These are phyloP conservation scores for Galeruca laticollis DNA, from an alignment of 2,888 invertebrate species.

Conservation along the genomic window DNA sequence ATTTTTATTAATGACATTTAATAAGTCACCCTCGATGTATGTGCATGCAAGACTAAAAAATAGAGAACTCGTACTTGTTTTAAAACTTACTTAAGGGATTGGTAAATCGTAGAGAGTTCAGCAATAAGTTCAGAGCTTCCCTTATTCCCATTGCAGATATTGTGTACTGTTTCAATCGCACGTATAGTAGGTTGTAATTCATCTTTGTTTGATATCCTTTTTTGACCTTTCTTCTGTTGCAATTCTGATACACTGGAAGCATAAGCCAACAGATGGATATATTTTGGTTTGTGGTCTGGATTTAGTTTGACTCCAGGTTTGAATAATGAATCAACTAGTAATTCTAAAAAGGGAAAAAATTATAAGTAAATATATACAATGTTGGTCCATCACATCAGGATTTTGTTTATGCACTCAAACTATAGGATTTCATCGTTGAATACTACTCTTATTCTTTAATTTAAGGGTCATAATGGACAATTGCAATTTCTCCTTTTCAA, in stretches of 20 bases:
- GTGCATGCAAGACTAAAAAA: slow-evolving; percentile 19
- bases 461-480: no score
- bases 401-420: no score
- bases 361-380: not conserved
- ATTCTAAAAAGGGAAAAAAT: slow-evolving; percentile 64
- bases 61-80: no score
- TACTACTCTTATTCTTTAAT: no score
- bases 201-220: slow-evolving; percentile 81
- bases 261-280: slow-evolving; percentile 94
- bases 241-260: slow-evolving; percentile 93
- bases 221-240: slow-evolving; percentile 77
- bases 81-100: slow-evolving; percentile 85
- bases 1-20: no score
- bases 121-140: slow-evolving; percentile 94
- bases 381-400: no score
- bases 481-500: no score
- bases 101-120: slow-evolving; percentile 90
- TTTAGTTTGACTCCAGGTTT: slow-evolving; percentile 94
- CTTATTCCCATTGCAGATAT: slow-evolving; percentile 89
- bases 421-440: no score
- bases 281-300: slow-evolving; percentile 97
- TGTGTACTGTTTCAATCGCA: slow-evolving; percentile 94
- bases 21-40: no score
- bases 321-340: slow-evolving; percentile 93
- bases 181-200: slow-evolving; percentile 92